Evolutionary conservation across 2,113 vertebrate genomes (phyloP).

Genomic region (Cinclus cinclus): DNA sequence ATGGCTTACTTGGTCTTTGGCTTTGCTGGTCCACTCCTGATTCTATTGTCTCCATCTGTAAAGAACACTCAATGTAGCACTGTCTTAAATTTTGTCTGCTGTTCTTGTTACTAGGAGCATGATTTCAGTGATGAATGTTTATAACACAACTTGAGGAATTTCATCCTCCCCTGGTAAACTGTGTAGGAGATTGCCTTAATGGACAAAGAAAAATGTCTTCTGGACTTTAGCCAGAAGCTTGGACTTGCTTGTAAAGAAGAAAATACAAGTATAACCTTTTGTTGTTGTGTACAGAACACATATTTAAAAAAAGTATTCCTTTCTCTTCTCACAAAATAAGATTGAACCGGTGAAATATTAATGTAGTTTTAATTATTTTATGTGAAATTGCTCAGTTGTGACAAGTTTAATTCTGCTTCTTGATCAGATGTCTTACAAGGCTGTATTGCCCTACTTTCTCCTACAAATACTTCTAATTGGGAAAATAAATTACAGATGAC

Average conservation of each 20-base stretch:
- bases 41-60: background rate
- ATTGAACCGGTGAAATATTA: background rate
- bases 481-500: background rate
- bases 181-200: conserved; percentile 68
- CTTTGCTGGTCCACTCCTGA: background rate
- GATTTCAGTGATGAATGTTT: conserved; percentile 70
- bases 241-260: conserved; percentile 47
- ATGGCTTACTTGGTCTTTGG: conserved; percentile 19
- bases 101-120: conserved; percentile 30
- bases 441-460: background rate
- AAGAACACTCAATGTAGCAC: background rate
- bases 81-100: conserved; percentile 56
- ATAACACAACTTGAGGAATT: conserved; percentile 71
- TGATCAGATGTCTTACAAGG: conserved; percentile 16
- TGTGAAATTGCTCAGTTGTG: background rate
- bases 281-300: conserved; percentile 5
- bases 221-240: conserved; percentile 66
- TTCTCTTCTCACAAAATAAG: background rate
- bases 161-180: conserved; percentile 68
- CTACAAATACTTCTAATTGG: background rate
- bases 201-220: conserved; percentile 60
- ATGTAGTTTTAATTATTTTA: background rate
- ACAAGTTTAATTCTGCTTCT: conserved; percentile 27
- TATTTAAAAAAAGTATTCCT: background rate
- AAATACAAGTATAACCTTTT: background rate